Percentiles rank a stretch among this genome's conserved stretches.
Evolutionary conservation across 2,797 vertebrate genomes (phyloP).

Genomic region (Allobates femoralis): DNA sequence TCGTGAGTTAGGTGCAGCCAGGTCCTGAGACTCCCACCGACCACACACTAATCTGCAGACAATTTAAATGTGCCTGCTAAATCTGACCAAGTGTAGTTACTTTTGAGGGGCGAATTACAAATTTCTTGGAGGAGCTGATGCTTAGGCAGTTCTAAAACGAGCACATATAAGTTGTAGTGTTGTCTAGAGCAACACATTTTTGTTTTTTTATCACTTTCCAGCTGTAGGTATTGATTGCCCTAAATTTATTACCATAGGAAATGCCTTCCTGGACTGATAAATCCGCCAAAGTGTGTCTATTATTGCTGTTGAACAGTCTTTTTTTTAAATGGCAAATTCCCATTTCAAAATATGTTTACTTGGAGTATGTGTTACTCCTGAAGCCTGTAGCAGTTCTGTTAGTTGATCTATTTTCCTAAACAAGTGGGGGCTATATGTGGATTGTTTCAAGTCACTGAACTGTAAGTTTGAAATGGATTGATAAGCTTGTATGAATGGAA

Average conservation of each 20-base stretch:
- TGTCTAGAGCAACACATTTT: background rate
- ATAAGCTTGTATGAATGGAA: background rate
- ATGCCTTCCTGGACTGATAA: background rate
- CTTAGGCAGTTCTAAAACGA: background rate
- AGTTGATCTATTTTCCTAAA: background rate
- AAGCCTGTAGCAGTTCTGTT: background rate
- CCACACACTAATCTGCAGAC: no score
- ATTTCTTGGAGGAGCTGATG: background rate
- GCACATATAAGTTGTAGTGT: background rate
- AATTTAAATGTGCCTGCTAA: no score
- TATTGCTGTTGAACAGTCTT: background rate
- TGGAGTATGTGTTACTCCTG: background rate
- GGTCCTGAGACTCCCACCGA: no score
- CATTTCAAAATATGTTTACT: background rate
- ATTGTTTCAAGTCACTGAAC: background rate
- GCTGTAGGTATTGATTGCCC: background rate
- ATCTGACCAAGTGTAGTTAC: no score
- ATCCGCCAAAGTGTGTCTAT: background rate
- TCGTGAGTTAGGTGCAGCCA: no score
- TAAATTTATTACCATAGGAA: background rate
- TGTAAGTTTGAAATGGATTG: background rate
- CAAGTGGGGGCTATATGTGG: background rate
- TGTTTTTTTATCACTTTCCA: background rate
- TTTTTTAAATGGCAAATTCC: background rate
- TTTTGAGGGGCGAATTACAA: no score